Evolutionary conservation across 2,797 vertebrate species (phyloP), one percentile per base, ranked within the genome.

Genomic region (Typhlichthys eigenmanni): DNA sequence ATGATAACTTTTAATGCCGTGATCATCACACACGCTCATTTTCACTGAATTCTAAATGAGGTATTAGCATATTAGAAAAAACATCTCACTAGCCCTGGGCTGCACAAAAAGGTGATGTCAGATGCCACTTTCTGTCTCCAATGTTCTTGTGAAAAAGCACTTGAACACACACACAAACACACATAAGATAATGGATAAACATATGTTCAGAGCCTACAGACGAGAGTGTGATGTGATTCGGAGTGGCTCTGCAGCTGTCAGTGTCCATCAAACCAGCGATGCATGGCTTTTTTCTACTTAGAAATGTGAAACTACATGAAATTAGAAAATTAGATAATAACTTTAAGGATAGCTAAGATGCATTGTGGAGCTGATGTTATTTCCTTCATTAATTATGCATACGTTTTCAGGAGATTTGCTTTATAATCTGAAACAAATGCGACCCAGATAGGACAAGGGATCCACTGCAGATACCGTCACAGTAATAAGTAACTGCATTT

Each of bases 1-100:
- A 89, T 85, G 84, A 81, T 87, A 88, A 88, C 85, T 90, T 91
- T 90, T 89, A 89, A 89, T 85, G 83, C 82, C 79, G 82, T 81
- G 84, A 90, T 88, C 79, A 88, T 89, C 84, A 83, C 81, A 81
- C 82, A 64, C 43, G 34, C 79, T 87, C 75, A 86, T 85, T 86
- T 86, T 83, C 85, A 78, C 85, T 85, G 88, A 88, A 88, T 89
- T 60, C 60, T 74, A 88, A 86, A 91, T 88, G 66, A 32, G 48
- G 61, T 75, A 90, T 89, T 88, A 69, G 84, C 88, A 91, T 88
- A 87, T 84, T 82, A 82, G 71, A 89, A 83, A 80, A 79, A 88
- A 88, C 84, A 88, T 85, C 76, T 71, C 76, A 80, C 66, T 68
- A 55, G 79, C 83, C 77, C 66, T 45, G 72, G 74, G 80, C 81